Evolutionary conservation across 2,888 invertebrate species (phyloP).

Genomic region (Campopleginae sp.): DNA sequence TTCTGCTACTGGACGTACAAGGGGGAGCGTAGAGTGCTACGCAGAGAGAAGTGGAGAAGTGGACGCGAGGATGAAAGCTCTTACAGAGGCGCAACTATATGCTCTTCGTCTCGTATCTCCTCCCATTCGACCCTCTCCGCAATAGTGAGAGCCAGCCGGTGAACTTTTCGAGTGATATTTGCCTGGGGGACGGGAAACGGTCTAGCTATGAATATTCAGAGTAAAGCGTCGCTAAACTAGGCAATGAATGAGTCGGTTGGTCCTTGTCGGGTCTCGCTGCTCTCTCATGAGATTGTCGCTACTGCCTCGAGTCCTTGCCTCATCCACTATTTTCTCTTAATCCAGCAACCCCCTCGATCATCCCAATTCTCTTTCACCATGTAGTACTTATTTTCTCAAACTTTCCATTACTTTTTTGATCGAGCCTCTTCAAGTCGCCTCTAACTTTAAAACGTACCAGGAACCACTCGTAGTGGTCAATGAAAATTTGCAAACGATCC

Average conservation of each 20-base stretch:
- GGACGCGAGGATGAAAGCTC: slow-evolving; percentile 47
- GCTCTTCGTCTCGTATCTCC: slow-evolving; percentile 24
- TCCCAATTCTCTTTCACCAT: slow-evolving; percentile 14
- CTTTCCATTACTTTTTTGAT: neutral
- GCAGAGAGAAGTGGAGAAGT: slow-evolving; percentile 42
- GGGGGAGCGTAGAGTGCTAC: slow-evolving; percentile 27
- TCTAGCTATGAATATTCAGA: slow-evolving; percentile 83
- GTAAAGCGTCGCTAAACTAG: slow-evolving; percentile 82
- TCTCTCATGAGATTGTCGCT: slow-evolving; percentile 64
- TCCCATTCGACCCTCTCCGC: slow-evolving; percentile 24
- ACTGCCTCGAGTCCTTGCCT: slow-evolving; percentile 55
- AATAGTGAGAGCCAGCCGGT: slow-evolving; percentile 69
- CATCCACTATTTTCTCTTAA: slow-evolving; percentile 66
- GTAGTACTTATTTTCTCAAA: slow-evolving; percentile 4
- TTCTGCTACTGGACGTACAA: slow-evolving; percentile 35
- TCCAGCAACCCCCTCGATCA: slow-evolving; percentile 52
- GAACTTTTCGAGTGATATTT: slow-evolving; percentile 83
- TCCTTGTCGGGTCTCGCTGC: slow-evolving; percentile 71
- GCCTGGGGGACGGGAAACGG: slow-evolving; percentile 77
- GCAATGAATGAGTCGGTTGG: slow-evolving; percentile 82
- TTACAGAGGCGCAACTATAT: slow-evolving; percentile 58
- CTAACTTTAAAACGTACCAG: neutral
- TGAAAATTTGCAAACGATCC: neutral
- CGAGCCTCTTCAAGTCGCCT: neutral
- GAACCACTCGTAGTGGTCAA: neutral